A percentile compares a stretch with the other conserved stretches of the same genome.
Conservation (phyloP, 2,113 vertebrate species). For the Amblyopsis rosae region DNA sequence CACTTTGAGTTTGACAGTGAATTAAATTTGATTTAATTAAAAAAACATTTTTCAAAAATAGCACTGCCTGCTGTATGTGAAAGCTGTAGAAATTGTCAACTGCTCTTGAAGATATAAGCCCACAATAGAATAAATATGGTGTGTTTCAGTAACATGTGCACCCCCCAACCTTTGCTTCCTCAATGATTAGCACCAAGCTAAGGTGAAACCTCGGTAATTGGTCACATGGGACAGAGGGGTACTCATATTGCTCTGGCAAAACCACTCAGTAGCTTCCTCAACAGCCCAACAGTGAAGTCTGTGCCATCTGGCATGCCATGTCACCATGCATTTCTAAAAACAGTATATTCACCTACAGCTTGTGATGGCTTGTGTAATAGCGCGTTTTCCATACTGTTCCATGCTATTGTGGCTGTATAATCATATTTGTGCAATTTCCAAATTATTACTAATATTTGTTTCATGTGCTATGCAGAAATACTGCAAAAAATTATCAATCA, state of each 20-base stretch:
- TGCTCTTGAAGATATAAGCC: neutral
- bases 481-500: too few relatives aligned
- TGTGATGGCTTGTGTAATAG: constrained; percentile 6
- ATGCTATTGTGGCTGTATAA: constrained; percentile 12
- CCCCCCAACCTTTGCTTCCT: constrained; percentile 31
- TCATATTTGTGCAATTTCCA: too few relatives aligned
- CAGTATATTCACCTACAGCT: constrained; percentile 55
- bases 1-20: too few relatives aligned
- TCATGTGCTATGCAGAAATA: too few relatives aligned
- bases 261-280: constrained; percentile 58
- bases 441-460: too few relatives aligned
- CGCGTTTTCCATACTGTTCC: constrained; percentile 25
- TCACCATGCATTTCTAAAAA: constrained; percentile 47
- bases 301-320: constrained; percentile 73
- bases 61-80: too few relatives aligned
- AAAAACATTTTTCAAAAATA: too few relatives aligned
- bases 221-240: constrained; percentile 73
- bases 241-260: constrained; percentile 67
- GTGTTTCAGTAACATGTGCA: constrained; percentile 41
- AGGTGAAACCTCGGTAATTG: constrained; percentile 81
- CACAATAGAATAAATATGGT: neutral
- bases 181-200: constrained; percentile 52
- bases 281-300: constrained; percentile 62
- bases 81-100: neutral
- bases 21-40: too few relatives aligned